Percentiles rank a stretch among this genome's conserved stretches.
Conservation (phyloP, 2,797 vertebrate species). For the Falco biarmicus region DNA sequence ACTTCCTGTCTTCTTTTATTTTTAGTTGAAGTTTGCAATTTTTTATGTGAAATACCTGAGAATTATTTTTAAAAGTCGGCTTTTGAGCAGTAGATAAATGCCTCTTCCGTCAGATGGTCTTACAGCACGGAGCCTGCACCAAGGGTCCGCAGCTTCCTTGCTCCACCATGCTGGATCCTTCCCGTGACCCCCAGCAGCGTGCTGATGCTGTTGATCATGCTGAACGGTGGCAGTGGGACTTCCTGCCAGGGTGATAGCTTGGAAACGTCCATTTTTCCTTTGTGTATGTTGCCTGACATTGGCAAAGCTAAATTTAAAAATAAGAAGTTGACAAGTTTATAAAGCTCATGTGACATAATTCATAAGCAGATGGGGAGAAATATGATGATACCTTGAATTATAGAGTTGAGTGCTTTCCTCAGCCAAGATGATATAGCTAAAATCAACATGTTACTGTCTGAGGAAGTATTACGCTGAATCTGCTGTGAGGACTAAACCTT, state of each 20-base stretch:
- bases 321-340: background rate
- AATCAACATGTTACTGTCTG: background rate
- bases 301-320: conserved; percentile 25
- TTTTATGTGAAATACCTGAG: conserved; percentile 70
- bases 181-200: background rate
- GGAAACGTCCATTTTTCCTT: background rate
- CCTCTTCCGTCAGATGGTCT: conserved; percentile 43
- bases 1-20: conserved; percentile 73
- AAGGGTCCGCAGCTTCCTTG: background rate
- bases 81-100: conserved; percentile 47
- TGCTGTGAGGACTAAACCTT: background rate
- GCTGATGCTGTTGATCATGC: background rate
- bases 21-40: conserved; percentile 73
- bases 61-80: conserved; percentile 67
- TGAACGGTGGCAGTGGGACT: background rate
- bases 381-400: background rate
- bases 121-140: background rate
- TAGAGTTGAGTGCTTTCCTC: background rate
- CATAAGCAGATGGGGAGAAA: conserved; percentile 12
- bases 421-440: background rate
- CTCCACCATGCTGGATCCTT: background rate
- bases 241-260: background rate
- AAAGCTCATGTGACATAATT: background rate
- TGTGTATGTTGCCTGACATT: background rate
- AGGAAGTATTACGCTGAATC: background rate